Base-by-base conservation (phyloP, 2,888 invertebrate species). In the Pteria penguin region DNA sequence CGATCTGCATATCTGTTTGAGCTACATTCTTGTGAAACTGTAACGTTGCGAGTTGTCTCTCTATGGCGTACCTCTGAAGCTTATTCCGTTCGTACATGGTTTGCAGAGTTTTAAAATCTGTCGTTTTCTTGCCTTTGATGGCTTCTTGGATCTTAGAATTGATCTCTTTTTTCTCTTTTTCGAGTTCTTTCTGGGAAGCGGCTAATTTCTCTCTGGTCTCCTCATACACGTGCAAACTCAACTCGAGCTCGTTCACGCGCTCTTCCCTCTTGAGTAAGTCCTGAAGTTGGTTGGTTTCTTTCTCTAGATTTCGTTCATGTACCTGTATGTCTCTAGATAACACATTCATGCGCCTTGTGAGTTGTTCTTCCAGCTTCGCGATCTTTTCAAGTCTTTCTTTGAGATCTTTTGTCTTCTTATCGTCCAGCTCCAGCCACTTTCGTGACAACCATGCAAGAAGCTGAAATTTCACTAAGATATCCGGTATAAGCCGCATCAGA, bases 381-480 rank as follows among this genome's bases (percentile, higher is more conserved):
- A 89, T 66, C 68, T 85, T 89, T 33, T 83, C 79, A 18, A 88
- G 73, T 32, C 84, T 86, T 52, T 76, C 82, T 72, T 81, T 86
- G 18, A 87, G 65, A 62, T 87, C 86, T 76, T 87, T 86, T 1
- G 86, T 87, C 66, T 87, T 83, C 65, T 83, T 76, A 62, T 87
- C 87, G 45, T 88, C 86, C n/a, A 83, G 74, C 52, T 86, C 82
- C 27, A 88, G 69, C 88, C 88, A 88, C n/a, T 81, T 72, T 29
- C 81, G 75, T 0, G 86, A 84, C 14, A 89, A 76, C 85, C 86
- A 85, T 0, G 85, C 86, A 0, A 85, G 84, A 54, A 87, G 88
- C 65, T 85, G 83, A 45, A 87, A 85, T 67, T 88, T 89, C 14
- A 87, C 77, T 32, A 88, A 76, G 24, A 89, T 82, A 72, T 89